Conservation (phyloP, 2,888 invertebrate species). For the Leptopilina drosophilae region DNA sequence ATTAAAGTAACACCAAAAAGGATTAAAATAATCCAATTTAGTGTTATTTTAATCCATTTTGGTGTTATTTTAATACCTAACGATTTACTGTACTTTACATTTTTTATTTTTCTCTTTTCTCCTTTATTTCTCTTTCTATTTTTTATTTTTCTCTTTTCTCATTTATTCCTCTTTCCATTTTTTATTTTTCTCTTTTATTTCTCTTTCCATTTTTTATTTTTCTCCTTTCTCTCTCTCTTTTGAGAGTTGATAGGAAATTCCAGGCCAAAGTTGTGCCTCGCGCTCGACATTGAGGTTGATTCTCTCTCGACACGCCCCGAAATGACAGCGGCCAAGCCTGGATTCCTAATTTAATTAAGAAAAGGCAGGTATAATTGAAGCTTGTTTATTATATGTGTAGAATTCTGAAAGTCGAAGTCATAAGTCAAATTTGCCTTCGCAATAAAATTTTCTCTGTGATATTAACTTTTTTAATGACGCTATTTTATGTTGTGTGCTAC, state of each 20-base stretch:
- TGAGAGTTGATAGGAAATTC: neutral
- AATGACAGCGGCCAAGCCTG: conserved; percentile 58
- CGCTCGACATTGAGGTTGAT: conserved; percentile 46
- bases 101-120: too few relatives aligned
- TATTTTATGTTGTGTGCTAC: neutral
- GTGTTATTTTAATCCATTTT: too few relatives aligned
- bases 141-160: too few relatives aligned
- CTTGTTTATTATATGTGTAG: conserved; percentile 51
- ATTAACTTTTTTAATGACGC: conserved; percentile 11
- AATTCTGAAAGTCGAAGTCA: conserved; percentile 54
- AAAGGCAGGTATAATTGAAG: conserved; percentile 52
- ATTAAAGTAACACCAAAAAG: too few relatives aligned
- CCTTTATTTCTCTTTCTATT: too few relatives aligned
- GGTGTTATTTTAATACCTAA: too few relatives aligned
- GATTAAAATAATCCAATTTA: too few relatives aligned
- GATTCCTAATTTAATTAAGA: conserved; percentile 75
- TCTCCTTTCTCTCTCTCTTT: neutral
- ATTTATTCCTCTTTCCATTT: neutral
- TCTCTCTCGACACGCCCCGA: conserved; percentile 63
- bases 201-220: neutral
- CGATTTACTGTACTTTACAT: too few relatives aligned
- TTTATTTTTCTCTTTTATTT: neutral
- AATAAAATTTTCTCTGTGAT: neutral
- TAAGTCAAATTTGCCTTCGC: conserved; percentile 33
- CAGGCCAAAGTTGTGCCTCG: conserved; percentile 3